Conservation (phyloP, 2,888 invertebrate genomes). For the Cheilosia urbana region DNA sequence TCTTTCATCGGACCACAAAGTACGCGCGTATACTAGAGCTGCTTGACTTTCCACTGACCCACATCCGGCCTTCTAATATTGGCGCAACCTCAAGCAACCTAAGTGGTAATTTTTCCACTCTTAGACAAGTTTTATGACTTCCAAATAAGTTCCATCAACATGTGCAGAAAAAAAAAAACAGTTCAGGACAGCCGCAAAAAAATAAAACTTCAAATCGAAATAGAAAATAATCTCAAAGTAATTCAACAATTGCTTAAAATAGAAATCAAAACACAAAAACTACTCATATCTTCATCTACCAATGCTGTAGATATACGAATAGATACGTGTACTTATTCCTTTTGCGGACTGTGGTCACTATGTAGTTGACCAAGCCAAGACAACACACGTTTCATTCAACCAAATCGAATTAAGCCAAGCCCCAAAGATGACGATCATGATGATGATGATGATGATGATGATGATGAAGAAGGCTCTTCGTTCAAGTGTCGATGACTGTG, state of each 20-base stretch:
- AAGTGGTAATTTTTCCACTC: constrained; percentile 37
- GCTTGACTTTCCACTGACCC: constrained; percentile 21
- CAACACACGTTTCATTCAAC: constrained; percentile 44
- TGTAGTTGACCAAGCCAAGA: constrained; percentile 6
- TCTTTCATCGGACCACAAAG: not conserved
- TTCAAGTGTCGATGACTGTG: constrained; percentile 10
- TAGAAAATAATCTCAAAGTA: constrained; percentile 1
- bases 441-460: not conserved
- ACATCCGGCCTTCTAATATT: constrained; percentile 16
- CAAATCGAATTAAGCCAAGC: constrained; percentile 48
- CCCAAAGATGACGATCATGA: not conserved
- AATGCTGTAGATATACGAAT: not conserved
- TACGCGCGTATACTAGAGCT: not conserved
- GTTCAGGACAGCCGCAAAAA: not conserved
- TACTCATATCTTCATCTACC: not conserved
- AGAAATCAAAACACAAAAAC: not conserved
- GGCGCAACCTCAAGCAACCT: constrained; percentile 3
- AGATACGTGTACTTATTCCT: not conserved
- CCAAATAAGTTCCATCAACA: constrained; percentile 13
- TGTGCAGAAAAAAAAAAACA: not conserved
- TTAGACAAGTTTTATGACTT: constrained; percentile 56
- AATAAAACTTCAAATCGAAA: constrained; percentile 17
- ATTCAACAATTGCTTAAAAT: not conserved
- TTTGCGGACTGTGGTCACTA: constrained; percentile 26
- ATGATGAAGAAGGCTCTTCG: constrained; percentile 23